Evolutionary conservation across 2,888 invertebrate genomes (phyloP), one percentile per base, ranked within the genome.

Genomic region (Dryadula phaetusa): DNA sequence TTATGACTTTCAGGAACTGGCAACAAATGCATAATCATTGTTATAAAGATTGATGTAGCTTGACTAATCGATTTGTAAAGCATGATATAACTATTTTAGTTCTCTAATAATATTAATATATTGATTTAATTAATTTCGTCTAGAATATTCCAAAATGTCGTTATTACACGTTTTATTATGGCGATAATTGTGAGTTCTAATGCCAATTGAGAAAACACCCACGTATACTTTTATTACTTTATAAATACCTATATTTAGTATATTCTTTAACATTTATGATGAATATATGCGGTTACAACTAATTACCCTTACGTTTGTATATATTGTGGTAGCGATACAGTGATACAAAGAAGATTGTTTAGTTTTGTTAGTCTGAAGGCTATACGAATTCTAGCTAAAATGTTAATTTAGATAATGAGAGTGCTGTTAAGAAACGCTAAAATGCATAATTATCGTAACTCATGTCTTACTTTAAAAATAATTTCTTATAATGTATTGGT

Each of bases 61-160:
- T n/a, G 54, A 54, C 32, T 37, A 54, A 54, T 54, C 54, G 54
- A 54, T 54, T 54, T 37, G 54, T 18, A 14, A 54, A 34, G 37
- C 20, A 6, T 20, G 20, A 1, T 34, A 20, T 20, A 20, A 37
- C 20, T 54, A n/a, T 20, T 54, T 54, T 54, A 54, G 20, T 20
- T 37, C 14, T 54, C n/a, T 37, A 20, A 7, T 20, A 37, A 37
- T 34, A 34, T 2, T 6, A 37, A 14, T 34, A 37, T 18, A 25
- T n/a, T n/a, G n/a, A 49, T n/a, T 12, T 37, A 3, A 37, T 37
- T 37, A 12, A 12, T 37, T 12, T 37, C 1, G 37, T 37, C 37
- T 37, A 37, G 37, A 37, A 10, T 37, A 37, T 37, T 37, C 37
- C 37, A 6, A 12, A 37, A 37, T 37, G 12, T 37, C 5, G 12